Percentiles rank a stretch among this genome's conserved stretches.
These are phyloP conservation scores for Melinaea marsaeus DNA, from an alignment of 2,888 invertebrate species.

Conservation along the genomic window DNA sequence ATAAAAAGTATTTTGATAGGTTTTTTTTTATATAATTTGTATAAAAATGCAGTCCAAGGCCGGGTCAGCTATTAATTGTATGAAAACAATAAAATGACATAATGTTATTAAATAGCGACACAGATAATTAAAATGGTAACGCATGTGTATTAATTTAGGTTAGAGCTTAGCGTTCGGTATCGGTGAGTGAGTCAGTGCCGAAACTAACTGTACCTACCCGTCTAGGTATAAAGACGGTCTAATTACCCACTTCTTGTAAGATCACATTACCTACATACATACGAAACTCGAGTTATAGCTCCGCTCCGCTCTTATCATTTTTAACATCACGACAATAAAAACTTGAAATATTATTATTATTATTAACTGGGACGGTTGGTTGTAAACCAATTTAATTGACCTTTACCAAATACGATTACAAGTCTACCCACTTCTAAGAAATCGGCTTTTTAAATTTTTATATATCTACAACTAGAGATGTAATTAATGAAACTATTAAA, in stretches of 20 bases:
- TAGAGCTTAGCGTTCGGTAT: slow-evolving; percentile 54
- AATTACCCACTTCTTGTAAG: slow-evolving; percentile 65
- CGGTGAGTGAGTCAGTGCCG: slow-evolving; percentile 62
- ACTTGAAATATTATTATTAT: not conserved
- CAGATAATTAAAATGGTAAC: slow-evolving; percentile 38
- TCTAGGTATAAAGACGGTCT: slow-evolving; percentile 61
- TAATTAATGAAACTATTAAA: no score
- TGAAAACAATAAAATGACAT: not conserved
- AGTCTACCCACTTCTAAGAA: slow-evolving; percentile 2
- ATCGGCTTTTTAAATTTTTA: not conserved
- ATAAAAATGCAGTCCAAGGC: no score
- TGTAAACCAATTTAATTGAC: slow-evolving; percentile 6
- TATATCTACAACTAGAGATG: not conserved
- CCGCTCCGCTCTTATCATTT: not conserved
- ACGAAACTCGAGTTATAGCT: slow-evolving; percentile 33
- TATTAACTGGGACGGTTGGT: slow-evolving; percentile 2
- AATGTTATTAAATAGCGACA: not conserved
- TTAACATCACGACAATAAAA: not conserved
- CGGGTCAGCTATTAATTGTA: no score
- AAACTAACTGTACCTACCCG: slow-evolving; percentile 58
- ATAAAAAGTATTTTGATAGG: no score
- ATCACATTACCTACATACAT: slow-evolving; percentile 55
- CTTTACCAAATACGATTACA: slow-evolving; percentile 4
- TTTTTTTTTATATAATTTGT: no score
- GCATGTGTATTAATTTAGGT: slow-evolving; percentile 52